Percentiles rank a stretch among this genome's conserved stretches.
Evolutionary conservation across 2,113 vertebrate species (phyloP).

Genomic region (Procavia capensis): DNA sequence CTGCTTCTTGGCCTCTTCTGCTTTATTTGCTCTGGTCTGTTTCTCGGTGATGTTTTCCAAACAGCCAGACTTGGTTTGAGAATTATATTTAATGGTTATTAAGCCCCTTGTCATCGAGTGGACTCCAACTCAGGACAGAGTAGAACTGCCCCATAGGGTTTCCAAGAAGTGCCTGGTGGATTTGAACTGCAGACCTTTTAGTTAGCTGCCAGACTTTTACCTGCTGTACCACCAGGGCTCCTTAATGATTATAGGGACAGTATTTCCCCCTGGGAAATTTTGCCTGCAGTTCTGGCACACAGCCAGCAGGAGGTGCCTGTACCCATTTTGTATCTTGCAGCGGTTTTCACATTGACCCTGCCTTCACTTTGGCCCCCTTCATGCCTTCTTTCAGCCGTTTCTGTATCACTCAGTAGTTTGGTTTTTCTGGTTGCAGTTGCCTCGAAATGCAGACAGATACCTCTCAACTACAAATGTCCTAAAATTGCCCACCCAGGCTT

Average conservation of each 20-base stretch:
- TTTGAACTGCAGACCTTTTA: too few species aligned
- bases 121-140: too few species aligned
- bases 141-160: too few species aligned
- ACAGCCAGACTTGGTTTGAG: neutral
- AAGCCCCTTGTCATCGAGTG: too few species aligned
- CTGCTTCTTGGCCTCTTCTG: neutral
- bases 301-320: neutral
- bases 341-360: accelerated
- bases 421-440: neutral
- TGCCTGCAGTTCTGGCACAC: neutral
- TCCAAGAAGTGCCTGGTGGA: too few species aligned
- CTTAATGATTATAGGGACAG: too few species aligned
- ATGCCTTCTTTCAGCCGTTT: neutral
- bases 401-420: neutral
- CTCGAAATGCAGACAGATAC: neutral
- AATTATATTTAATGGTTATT: neutral
- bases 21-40: neutral
- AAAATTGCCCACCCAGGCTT: neutral
- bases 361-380: accelerated
- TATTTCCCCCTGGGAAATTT: neutral
- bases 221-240: too few species aligned
- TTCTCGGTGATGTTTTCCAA: neutral
- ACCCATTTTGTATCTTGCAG: neutral
- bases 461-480: neutral
- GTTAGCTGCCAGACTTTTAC: too few species aligned